phyloP scores from a whole-genome alignment of 2,888 invertebrate genomes.

The Perizoma affinitatum region DNA sequence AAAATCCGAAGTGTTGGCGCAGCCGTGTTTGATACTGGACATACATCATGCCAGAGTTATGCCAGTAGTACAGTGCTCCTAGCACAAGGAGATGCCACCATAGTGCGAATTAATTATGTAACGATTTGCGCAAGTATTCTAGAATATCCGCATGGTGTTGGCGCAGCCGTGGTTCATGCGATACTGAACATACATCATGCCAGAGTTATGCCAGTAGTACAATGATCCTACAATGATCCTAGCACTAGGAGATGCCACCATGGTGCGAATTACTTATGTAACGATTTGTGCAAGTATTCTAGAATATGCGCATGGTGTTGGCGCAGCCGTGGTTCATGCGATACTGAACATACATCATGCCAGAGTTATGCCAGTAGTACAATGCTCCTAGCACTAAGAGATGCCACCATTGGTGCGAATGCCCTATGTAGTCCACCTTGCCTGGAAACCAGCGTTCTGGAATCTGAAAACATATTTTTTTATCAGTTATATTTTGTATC shows the following conservation, averaged over 20 bases:
- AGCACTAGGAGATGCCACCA: constrained; percentile 98
- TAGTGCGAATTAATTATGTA: constrained; percentile 89
- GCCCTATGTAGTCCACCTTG: constrained; percentile 95
- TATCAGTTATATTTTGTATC: background rate
- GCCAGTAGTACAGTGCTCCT: constrained; percentile 96
- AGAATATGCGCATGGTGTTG: constrained; percentile 86
- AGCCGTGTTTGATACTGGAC: constrained; percentile 92
- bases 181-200: constrained; percentile 91
- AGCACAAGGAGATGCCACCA: constrained; percentile 98
- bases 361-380: constrained; percentile 97
- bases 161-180: constrained; percentile 91
- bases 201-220: constrained; percentile 97
- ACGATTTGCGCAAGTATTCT: constrained; percentile 25
- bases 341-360: constrained; percentile 91
- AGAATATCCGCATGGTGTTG: constrained; percentile 86
- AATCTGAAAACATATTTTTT: constrained; percentile 64
- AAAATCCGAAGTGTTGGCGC: constrained; percentile 86
- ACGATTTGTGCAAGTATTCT: constrained; percentile 26
- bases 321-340: constrained; percentile 91
- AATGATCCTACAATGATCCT: constrained; percentile 93
- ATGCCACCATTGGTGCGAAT: constrained; percentile 99
- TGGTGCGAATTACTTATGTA: constrained; percentile 91
- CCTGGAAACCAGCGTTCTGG: constrained; percentile 96
- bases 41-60: constrained; percentile 92
- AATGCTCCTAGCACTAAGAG: constrained; percentile 94